Evolutionary conservation across 2,888 invertebrate species (phyloP).

Genomic region (Phaedon cochleariae): DNA sequence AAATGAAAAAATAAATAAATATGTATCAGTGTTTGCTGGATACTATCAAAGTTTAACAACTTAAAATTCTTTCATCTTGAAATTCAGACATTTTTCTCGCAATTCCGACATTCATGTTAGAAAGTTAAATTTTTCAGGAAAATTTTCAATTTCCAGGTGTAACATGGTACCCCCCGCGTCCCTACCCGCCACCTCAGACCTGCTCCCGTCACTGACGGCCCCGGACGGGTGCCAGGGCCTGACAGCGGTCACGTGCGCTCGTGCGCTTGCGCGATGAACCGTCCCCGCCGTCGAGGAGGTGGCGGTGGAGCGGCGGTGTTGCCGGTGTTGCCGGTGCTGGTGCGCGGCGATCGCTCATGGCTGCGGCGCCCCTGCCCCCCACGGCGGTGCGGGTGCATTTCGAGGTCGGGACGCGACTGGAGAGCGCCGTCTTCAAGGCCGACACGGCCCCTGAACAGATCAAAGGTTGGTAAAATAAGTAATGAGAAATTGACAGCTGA

Average conservation of each 20-base stretch:
- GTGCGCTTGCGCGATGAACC: background rate
- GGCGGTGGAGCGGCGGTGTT: constrained; percentile 4
- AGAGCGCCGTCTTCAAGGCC: constrained; percentile 59
- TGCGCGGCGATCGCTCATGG: constrained; percentile 62
- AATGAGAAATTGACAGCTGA: background rate
- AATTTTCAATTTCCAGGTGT: constrained; percentile 20
- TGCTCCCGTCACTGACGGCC: background rate
- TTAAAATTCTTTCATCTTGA: no score
- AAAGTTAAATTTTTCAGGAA: no score
- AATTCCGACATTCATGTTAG: no score
- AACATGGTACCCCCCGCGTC: constrained; percentile 16
- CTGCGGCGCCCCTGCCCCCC: constrained; percentile 54
- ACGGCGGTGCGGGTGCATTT: constrained; percentile 63
- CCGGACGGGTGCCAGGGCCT: background rate
- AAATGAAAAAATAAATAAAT: no score
- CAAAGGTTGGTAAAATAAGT: constrained; percentile 53
- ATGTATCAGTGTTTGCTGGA: no score
- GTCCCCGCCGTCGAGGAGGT: background rate
- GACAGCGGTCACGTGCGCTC: background rate
- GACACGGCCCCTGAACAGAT: constrained; percentile 60
- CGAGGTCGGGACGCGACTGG: constrained; percentile 62
- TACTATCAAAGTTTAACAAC: no score
- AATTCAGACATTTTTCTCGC: no score
- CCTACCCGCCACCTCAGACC: background rate
- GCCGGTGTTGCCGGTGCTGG: constrained; percentile 64